Conservation (phyloP, 1,140 invertebrate species). For the Drosophila funebris region DNA sequence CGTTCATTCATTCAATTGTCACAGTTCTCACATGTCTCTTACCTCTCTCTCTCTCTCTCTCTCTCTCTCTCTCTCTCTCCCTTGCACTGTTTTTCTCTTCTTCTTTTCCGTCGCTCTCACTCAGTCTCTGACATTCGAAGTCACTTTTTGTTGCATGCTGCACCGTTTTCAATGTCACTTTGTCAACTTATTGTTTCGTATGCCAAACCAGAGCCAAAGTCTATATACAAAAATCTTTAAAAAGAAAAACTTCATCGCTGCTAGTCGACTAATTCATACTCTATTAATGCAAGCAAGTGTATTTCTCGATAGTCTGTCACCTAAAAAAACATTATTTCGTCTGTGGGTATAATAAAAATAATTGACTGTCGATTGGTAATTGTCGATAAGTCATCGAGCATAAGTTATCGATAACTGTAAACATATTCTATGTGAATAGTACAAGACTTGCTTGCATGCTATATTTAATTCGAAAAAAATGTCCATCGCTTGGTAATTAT, state of each 20-base stretch:
- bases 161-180: conserved; percentile 53
- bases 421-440: no score
- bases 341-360: no score
- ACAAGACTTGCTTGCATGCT: no score
- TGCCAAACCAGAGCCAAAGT: conserved; percentile 38
- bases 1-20: conserved; percentile 53
- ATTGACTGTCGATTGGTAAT: no score
- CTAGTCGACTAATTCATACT: neutral
- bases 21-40: conserved; percentile 18
- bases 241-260: neutral
- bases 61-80: neutral
- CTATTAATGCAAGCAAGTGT: neutral
- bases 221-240: conserved; percentile 27
- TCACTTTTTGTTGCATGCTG: conserved; percentile 30
- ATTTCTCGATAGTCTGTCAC: no score
- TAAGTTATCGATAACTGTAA: no score
- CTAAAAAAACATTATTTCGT: no score
- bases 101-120: neutral
- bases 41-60: neutral
- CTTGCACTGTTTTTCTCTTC: no score
- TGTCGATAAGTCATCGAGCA: no score
- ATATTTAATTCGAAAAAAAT: no score
- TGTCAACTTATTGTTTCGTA: conserved; percentile 52
- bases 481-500: no score
- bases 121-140: neutral